phyloP scores from a whole-genome alignment of 2,797 vertebrate species.

The Galago senegalensis region DNA sequence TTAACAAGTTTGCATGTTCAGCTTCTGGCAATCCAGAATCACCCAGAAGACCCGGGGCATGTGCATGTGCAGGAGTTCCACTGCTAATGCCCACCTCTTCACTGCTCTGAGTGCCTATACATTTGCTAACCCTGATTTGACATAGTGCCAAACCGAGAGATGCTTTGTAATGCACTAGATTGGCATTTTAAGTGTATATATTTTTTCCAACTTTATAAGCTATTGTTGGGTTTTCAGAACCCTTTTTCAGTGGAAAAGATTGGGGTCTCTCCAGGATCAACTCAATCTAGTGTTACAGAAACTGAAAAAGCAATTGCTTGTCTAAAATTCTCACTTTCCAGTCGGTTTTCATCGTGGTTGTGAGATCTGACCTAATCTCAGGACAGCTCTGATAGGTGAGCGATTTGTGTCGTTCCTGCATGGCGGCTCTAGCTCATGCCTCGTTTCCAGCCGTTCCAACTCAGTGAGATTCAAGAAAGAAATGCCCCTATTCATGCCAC shows the following conservation, averaged over 20 bases:
- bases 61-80: neutral
- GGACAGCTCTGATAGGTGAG: neutral
- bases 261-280: neutral
- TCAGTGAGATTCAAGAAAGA: conserved; percentile 52
- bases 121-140: neutral
- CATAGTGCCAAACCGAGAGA: neutral
- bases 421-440: neutral
- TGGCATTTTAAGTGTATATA: neutral
- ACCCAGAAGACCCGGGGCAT: neutral
- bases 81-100: accelerated
- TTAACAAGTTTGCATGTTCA: neutral
- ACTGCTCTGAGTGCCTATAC: neutral
- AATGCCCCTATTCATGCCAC: neutral
- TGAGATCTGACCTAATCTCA: conserved; percentile 12
- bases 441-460: neutral
- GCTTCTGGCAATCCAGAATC: neutral
- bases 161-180: neutral
- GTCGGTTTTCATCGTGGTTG: neutral
- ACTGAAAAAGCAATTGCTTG: conserved; percentile 16
- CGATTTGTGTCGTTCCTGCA: neutral
- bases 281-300: conserved; percentile 20
- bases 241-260: neutral
- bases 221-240: conserved; percentile 2
- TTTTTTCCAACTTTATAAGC: neutral
- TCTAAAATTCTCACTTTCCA: conserved; percentile 34